A percentile compares a stretch with the other conserved stretches of the same genome.
Evolutionary conservation across 1,140 invertebrate species (phyloP).

Genomic region (Anagrus nilaparvatae): DNA sequence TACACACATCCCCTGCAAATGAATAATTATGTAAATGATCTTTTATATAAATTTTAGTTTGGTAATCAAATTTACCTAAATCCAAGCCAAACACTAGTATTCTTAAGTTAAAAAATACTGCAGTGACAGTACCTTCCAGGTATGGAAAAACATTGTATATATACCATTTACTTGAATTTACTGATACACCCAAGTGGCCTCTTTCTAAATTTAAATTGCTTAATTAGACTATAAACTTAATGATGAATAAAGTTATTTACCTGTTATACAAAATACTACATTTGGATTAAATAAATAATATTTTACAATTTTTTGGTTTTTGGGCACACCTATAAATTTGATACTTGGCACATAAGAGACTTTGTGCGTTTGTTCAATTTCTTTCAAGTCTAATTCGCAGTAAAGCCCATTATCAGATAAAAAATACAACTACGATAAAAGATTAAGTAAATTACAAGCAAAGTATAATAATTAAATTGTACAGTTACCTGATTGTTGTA

Average conservation of each 20-base stretch:
- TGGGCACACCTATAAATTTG: slow-evolving; percentile 4
- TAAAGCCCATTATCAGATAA: slow-evolving; percentile 15
- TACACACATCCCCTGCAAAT: slow-evolving; percentile 17
- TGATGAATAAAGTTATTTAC: slow-evolving; percentile 9
- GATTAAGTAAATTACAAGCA: neutral
- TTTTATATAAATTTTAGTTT: neutral
- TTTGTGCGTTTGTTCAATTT: neutral
- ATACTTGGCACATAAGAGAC: neutral
- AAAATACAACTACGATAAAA: slow-evolving; percentile 15
- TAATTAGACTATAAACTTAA: neutral
- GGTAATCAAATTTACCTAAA: slow-evolving; percentile 16
- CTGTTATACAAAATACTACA: slow-evolving; percentile 17
- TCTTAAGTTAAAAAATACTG: slow-evolving; percentile 14
- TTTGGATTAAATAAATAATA: slow-evolving; percentile 21
- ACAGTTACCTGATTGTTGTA: slow-evolving; percentile 8
- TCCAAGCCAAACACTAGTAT: slow-evolving; percentile 21
- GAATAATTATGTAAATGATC: neutral
- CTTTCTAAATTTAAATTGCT: slow-evolving; percentile 11
- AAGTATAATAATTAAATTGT: neutral
- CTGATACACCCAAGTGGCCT: slow-evolving; percentile 19
- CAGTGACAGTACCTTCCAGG: slow-evolving; percentile 14
- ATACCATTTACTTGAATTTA: slow-evolving; percentile 16
- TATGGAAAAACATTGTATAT: slow-evolving; percentile 18
- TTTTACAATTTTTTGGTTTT: slow-evolving; percentile 9
- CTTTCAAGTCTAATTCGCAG: slow-evolving; percentile 5